Evolutionary conservation across 92 coral and sea anemone species (phyloP), one percentile per base, ranked within the genome.

Genomic region (Meandrina meandrites): DNA sequence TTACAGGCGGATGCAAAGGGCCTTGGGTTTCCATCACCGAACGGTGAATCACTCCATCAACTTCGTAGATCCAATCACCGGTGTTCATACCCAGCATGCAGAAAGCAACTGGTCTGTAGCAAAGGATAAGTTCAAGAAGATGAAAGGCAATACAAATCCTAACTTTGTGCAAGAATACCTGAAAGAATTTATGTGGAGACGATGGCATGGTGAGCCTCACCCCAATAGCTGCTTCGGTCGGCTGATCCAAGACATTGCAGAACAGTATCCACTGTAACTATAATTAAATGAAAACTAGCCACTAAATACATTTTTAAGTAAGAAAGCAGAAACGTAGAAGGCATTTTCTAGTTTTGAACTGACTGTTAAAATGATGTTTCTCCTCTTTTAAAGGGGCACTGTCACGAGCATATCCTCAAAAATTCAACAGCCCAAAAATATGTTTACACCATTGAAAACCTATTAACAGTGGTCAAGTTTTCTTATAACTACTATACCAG

Each of bases 101-200:
- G 88, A 85, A 76, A 85, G 88, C 36, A 85, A 85, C 81, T 75
- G 88, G 88, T 22, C 22, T 37, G 53, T 81, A 30, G 81, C 74
- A 53, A 85, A 85, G 81, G 82, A 85, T n/a, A 85, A 85, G 36
- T 36, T 85, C 16, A 85, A 85, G 81, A 85, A 57, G 57, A 85
- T 85, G 81, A 76, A 77, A 58, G 83, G 75, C 1, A 86, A 58
- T 21, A 86, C 82, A 56, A 86, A 85, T 37, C 32, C 45, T 6
- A 53, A 62, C 32, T 77, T 86, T 64, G 21, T 77, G 4, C 76
- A 13, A 36, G 83, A 86, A 64, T 86, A 86, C 31, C 45, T 86
- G 19, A 73, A 86, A 34, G 89, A 86, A 78, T 86, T 85, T 68
- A 85, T 42, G 81, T 85, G 88, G 88, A 37, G 88, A 30, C 72